Percentiles rank a stretch among this genome's conserved stretches.
Evolutionary conservation across 2,797 vertebrate genomes (phyloP).

Genomic region (Garrulus glandarius): DNA sequence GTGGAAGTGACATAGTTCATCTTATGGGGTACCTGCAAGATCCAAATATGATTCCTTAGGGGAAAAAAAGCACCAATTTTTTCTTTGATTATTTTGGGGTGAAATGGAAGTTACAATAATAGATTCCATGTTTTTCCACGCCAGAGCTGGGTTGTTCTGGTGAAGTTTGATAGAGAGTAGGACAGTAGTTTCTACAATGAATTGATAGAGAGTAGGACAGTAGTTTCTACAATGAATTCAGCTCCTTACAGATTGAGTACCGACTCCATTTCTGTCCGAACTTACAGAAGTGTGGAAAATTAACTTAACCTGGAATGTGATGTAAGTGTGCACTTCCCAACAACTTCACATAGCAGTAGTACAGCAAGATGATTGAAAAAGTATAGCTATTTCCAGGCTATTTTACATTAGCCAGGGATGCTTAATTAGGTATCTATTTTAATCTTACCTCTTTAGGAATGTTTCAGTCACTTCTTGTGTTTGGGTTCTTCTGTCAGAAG

Average conservation of each 20-base stretch:
- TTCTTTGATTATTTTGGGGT: neutral
- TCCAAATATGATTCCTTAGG: neutral
- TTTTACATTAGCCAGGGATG: neutral
- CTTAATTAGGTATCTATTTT: neutral
- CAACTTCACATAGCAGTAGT: neutral
- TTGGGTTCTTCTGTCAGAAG: neutral
- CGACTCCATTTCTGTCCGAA: neutral
- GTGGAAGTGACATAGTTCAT: neutral
- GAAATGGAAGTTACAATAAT: neutral
- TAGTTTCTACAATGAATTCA: neutral
- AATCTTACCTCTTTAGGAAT: neutral
- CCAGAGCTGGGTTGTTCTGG: neutral
- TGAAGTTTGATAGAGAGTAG: neutral
- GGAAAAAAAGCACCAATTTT: fast-evolving
- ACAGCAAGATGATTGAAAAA: neutral
- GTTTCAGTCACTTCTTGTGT: neutral
- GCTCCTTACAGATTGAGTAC: neutral
- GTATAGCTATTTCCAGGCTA: neutral
- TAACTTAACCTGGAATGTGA: neutral
- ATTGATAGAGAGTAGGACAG: neutral
- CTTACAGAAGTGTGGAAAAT: neutral
- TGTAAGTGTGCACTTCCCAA: neutral
- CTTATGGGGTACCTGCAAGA: fast-evolving
- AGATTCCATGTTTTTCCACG: neutral
- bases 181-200: neutral